Evolutionary conservation across 2,797 vertebrate genomes (phyloP).

Genomic region (Halcyon badia): DNA sequence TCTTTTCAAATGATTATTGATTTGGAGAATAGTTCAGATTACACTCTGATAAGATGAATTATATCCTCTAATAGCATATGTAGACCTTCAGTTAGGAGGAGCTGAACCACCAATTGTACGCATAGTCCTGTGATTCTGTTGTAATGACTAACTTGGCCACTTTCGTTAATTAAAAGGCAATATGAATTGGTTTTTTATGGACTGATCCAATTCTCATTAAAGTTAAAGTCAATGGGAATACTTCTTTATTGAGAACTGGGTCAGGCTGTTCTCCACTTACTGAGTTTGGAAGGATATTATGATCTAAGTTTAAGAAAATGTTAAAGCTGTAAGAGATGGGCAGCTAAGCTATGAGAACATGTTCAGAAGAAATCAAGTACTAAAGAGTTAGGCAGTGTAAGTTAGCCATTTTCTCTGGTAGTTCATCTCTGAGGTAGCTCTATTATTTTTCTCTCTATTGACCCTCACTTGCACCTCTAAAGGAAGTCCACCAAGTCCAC

Average conservation of each 20-base stretch:
- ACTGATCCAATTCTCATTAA: neutral
- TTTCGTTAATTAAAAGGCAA: conserved; percentile 47
- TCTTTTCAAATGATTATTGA: conserved; percentile 46
- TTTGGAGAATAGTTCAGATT: conserved; percentile 15
- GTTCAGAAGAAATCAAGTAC: neutral
- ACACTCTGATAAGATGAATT: conserved; percentile 6
- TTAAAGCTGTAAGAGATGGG: neutral
- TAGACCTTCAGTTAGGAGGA: neutral
- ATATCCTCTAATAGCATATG: neutral
- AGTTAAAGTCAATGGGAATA: neutral
- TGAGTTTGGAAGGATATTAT: neutral
- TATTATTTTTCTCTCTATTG: neutral
- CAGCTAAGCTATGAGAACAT: neutral
- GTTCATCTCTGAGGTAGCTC: neutral
- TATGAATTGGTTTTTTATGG: neutral
- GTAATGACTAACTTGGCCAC: conserved; percentile 5
- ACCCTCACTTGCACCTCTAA: neutral
- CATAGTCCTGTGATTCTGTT: neutral
- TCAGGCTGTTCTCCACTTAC: neutral
- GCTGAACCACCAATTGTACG: neutral
- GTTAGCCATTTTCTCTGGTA: neutral
- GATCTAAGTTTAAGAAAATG: neutral
- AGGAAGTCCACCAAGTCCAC: neutral
- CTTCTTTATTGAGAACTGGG: neutral
- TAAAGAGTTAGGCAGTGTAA: neutral